Evolutionary conservation across 2,888 invertebrate species (phyloP).

Genomic region (Geotrupes spiniger): DNA sequence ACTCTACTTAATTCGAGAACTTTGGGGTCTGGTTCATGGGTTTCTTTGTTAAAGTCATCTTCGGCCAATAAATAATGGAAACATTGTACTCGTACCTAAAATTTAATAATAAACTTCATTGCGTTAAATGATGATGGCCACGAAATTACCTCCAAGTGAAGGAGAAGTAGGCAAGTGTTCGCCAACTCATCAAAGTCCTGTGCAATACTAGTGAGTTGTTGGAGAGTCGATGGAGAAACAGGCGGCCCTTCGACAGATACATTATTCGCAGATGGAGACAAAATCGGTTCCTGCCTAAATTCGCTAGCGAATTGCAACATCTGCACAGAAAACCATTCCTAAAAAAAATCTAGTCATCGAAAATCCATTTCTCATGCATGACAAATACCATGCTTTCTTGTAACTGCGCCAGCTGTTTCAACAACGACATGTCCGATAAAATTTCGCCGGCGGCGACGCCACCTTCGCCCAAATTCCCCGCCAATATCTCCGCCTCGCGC

Average conservation of each 20-base stretch:
- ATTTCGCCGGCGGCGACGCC: constrained; percentile 83
- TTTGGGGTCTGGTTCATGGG: constrained; percentile 73
- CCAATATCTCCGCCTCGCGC: constrained; percentile 90
- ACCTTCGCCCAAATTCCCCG: constrained; percentile 82
- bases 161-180: constrained; percentile 84
- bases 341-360: constrained; percentile 10
- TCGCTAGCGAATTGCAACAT: constrained; percentile 61
- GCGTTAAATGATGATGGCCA: too few relatives aligned
- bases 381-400: constrained; percentile 82
- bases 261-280: constrained; percentile 37
- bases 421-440: constrained; percentile 75
- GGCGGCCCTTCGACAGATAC: constrained; percentile 35
- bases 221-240: constrained; percentile 59
- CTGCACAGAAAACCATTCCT: constrained; percentile 78
- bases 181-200: constrained; percentile 84
- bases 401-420: constrained; percentile 82
- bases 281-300: constrained; percentile 53
- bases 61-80: constrained; percentile 78
- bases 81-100: constrained; percentile 85
- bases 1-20: constrained; percentile 77
- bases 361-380: too few relatives aligned
- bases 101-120: constrained; percentile 26
- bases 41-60: constrained; percentile 60
- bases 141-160: constrained; percentile 84
- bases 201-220: constrained; percentile 68